Evolutionary conservation across 1,140 invertebrate species (phyloP).

Genomic region (Drosophila dunni): DNA sequence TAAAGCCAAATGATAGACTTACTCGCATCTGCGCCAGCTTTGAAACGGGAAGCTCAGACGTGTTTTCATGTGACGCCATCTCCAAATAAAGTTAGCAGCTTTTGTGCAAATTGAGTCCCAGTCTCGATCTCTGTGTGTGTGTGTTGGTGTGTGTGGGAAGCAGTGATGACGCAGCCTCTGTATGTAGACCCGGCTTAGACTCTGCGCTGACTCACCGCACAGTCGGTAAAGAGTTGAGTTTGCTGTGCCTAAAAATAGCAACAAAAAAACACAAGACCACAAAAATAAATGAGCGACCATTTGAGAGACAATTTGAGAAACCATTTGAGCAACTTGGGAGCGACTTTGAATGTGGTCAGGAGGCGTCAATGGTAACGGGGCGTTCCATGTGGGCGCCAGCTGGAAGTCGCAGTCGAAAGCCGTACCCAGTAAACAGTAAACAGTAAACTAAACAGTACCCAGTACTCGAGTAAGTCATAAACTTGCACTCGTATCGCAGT

Average conservation of each 20-base stretch:
- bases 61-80: constrained; percentile 80
- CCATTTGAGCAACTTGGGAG: constrained; percentile 30
- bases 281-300: constrained; percentile 27
- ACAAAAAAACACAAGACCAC: constrained; percentile 27
- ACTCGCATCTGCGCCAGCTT: constrained; percentile 87
- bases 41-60: constrained; percentile 73
- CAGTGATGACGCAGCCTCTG: constrained; percentile 45
- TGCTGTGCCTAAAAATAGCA: constrained; percentile 47
- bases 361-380: constrained; percentile 54
- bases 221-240: constrained; percentile 28
- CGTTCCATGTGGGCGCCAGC: constrained; percentile 41
- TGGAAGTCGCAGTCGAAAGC: constrained; percentile 56
- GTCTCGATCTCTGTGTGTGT: constrained; percentile 8
- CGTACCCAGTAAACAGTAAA: constrained; percentile 38
- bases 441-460: too few species aligned
- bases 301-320: not conserved
- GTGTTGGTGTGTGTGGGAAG: constrained; percentile 43
- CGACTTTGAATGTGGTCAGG: constrained; percentile 59
- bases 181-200: constrained; percentile 71
- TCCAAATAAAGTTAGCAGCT: constrained; percentile 58
- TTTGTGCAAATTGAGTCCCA: constrained; percentile 22
- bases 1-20: constrained; percentile 40
- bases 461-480: not conserved
- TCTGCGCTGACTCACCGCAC: constrained; percentile 57
- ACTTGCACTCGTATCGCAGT: constrained; percentile 10